These are phyloP conservation scores for Sycophaga agraensis DNA, from an alignment of 1,140 invertebrate genomes.

Conservation along the genomic window DNA sequence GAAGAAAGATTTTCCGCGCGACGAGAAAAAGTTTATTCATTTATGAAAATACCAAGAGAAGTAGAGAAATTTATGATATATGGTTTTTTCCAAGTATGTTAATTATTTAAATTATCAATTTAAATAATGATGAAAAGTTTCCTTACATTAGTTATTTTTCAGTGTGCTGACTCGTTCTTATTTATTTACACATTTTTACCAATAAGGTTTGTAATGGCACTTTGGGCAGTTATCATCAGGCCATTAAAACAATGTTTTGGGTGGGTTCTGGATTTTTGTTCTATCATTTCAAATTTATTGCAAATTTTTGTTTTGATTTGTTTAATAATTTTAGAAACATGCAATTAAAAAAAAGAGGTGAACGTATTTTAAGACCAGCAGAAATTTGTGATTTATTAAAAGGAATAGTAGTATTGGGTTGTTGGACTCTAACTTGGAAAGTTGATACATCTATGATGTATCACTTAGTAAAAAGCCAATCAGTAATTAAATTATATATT, in stretches of 20 bases:
- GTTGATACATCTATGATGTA: conserved; percentile 98
- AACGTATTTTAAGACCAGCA: conserved; percentile 74
- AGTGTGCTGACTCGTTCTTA: conserved; percentile 97
- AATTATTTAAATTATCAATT: neutral
- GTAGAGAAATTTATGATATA: conserved; percentile 92
- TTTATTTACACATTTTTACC: conserved; percentile 98
- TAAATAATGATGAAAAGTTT: conserved; percentile 5
- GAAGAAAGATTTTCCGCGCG: conserved; percentile 91
- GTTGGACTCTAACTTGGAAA: conserved; percentile 82
- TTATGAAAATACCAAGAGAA: conserved; percentile 94
- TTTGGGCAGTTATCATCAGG: conserved; percentile 76
- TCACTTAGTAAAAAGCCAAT: conserved; percentile 97
- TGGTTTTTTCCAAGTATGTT: conserved; percentile 83
- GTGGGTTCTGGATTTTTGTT: conserved; percentile 52
- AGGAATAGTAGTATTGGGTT: conserved; percentile 82
- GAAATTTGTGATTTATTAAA: conserved; percentile 97
- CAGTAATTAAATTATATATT: conserved; percentile 98
- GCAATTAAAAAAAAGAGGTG: conserved; percentile 38
- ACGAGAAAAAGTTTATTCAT: conserved; percentile 94
- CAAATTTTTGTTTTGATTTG: neutral
- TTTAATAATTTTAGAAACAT: conserved; percentile 39
- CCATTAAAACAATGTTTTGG: conserved; percentile 73
- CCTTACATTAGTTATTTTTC: conserved; percentile 39
- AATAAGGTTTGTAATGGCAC: conserved; percentile 82
- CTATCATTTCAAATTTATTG: too few species aligned